A percentile compares a stretch with the other conserved stretches of the same genome.
phyloP scores from a whole-genome alignment of 2,888 invertebrate species.

The Dusona sp. region DNA sequence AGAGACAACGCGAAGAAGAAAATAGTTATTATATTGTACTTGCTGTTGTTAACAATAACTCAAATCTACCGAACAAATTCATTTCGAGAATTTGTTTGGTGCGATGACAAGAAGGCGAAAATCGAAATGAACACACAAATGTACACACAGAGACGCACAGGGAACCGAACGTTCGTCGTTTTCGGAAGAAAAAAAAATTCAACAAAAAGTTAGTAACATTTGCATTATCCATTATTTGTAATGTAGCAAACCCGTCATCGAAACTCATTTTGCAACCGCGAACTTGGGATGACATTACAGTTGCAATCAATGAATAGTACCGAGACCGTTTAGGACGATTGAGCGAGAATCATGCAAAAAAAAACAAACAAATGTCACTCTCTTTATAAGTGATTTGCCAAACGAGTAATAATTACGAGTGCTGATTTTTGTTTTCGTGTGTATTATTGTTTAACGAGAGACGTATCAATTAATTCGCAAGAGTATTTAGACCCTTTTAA shows the following conservation, averaged over 20 bases:
- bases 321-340: constrained; percentile 5
- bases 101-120: constrained; percentile 43
- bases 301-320: constrained; percentile 41
- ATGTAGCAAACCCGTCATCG: neutral
- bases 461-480: constrained; percentile 41
- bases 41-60: constrained; percentile 81
- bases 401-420: constrained; percentile 42
- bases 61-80: constrained; percentile 68
- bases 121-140: constrained; percentile 10
- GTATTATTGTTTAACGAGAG: constrained; percentile 52
- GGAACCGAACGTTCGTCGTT: constrained; percentile 52
- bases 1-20: constrained; percentile 57
- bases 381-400: constrained; percentile 50
- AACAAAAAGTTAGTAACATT: constrained; percentile 31
- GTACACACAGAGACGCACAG: neutral
- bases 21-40: constrained; percentile 74
- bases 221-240: constrained; percentile 44
- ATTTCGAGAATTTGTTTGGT: constrained; percentile 67
- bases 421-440: constrained; percentile 7
- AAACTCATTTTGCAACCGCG: neutral
- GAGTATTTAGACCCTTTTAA: constrained; percentile 61
- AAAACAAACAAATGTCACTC: constrained; percentile 44
- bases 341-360: neutral
- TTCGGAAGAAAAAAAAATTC: constrained; percentile 49
- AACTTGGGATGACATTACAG: constrained; percentile 44